Base-by-base conservation (phyloP, 2,113 vertebrate species). In the Microcebus griseorufus region DNA sequence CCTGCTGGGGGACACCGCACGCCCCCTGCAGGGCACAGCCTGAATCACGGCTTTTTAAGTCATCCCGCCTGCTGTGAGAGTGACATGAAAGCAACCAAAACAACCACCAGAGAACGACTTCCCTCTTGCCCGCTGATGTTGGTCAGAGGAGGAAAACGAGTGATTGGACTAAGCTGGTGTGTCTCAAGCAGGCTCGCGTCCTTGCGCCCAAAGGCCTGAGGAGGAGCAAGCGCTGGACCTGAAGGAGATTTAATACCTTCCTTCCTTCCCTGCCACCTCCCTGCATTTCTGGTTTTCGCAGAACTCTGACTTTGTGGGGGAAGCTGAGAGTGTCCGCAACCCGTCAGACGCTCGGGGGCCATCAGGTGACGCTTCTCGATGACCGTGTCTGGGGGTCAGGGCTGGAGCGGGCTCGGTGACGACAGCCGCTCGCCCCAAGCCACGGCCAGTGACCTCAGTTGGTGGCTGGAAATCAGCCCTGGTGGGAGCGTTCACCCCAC, bases 1-100 rank as follows among this genome's bases (percentile, higher is more conserved):
- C 37, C 69, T 23, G 3, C 1, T 0, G 1, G 45, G 12, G 39
- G 62, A 11, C 23, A 0, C 18, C 25, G 4, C 53, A 27, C 0
- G 4, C 5, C 85, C 88, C 0, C 42, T 4, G 23, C 34, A 34
- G 67, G 32, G 58, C 6, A 2, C 4, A 45, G 8, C 60, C 51
- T 39, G 55, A 60, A 42, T 17, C 5, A 18, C 13, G 16, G 23
- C 80, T 55, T 78, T 48, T 23, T 53, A 72, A 72, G 64, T 67
- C 72, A 1, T 16, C 34, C 65, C 92, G 72, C 60, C 37, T 83
- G 82, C 18, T 27, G 72, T 3, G 11, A 45, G 48, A 88, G 32
- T 81, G 32, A 45, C 73, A 76, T 20, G 73, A 92, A 81, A 88
- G 73, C 83, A 82, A 78, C 39, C 25, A 14, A 88, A 78, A 55